Base-by-base conservation (phyloP, 1,140 invertebrate genomes). In the Lepeophtheirus salmonis region DNA sequence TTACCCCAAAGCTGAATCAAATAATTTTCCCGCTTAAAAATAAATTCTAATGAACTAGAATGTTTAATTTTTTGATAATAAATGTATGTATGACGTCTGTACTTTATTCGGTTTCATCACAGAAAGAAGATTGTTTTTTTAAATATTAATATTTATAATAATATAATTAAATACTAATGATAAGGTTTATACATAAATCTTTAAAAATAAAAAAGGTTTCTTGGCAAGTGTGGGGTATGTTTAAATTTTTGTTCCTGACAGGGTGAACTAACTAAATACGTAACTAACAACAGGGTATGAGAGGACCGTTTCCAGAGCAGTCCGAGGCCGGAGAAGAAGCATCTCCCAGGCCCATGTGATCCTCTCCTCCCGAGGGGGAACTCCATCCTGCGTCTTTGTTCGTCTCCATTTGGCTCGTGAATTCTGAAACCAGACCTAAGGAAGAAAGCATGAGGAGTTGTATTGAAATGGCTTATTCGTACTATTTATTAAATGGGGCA, bases 371-470 rank as follows among this genome's bases (percentile, higher is more conserved):
- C 30, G 30, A 52, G 50, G 21, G 12, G 50, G 21, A 21, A 57
- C 26, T 3, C 25, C 26, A 2, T 57, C 23, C 3, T 20, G 25
- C 2, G 21, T 57, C 20, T 57, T 57, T 25, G 21, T 52, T 52
- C 91, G 80, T 67, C 92, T 79, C 84, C 89, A 95, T 77, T 97
- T 97, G 65, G 92, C 92, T 56, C 92, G 76, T 20, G 89, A 88
- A 72, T 97, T 97, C 77, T 97, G 92, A 77, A 97, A 97, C 92
- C 92, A 97, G 53, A 97, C 92, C 92, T 97, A 78, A 49, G 66
- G n/a, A 54, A 23, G 3, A 24, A 54, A 20, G 17, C n/a, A 2
- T 21, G 18, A 3, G 16, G 22, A 2, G 2, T 24, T 12, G 17
- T 2, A 2, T n/a, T 21, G 52, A 2, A 20, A 6, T 52, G 3